Evolutionary conservation across 2,888 invertebrate species (phyloP).

Genomic region (Alviniconcha strummeri): DNA sequence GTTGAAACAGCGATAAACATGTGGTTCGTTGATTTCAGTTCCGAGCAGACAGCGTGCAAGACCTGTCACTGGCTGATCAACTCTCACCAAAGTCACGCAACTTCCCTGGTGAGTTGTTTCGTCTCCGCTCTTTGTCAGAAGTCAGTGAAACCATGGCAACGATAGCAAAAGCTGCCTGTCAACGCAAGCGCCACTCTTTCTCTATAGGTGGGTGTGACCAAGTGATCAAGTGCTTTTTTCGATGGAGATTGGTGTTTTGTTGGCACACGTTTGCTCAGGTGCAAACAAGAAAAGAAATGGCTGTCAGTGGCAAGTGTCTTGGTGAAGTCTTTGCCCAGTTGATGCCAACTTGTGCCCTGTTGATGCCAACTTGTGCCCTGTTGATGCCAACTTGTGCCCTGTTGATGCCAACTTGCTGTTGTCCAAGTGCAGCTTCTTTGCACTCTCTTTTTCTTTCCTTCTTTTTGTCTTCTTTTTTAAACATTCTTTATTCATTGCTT

Average conservation of each 20-base stretch:
- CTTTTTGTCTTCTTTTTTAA: not conserved
- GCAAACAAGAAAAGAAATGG: too few species aligned
- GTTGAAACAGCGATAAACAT: too few species aligned
- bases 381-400: too few species aligned
- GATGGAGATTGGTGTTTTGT: too few species aligned
- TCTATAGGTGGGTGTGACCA: slow-evolving; percentile 15
- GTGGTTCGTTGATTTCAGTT: slow-evolving; percentile 47
- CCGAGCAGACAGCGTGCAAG: slow-evolving; percentile 72
- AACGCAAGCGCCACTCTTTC: slow-evolving; percentile 18
- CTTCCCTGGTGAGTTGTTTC: slow-evolving; percentile 56
- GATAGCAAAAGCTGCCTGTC: slow-evolving; percentile 17
- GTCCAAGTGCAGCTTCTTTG: not conserved
- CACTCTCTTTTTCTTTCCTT: not conserved
- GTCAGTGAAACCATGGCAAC: slow-evolving; percentile 26
- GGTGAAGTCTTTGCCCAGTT: too few species aligned
- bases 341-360: too few species aligned
- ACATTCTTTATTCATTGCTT: not conserved
- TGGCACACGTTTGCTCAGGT: too few species aligned
- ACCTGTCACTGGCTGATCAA: slow-evolving; percentile 55
- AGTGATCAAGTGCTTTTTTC: too few species aligned
- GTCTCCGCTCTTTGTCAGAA: slow-evolving; percentile 47
- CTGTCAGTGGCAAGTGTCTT: too few species aligned
- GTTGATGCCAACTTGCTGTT: too few species aligned
- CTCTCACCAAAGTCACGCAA: slow-evolving; percentile 49
- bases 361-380: too few species aligned